phyloP scores from a whole-genome alignment of 2,113 vertebrate genomes.

The Pseudorasbora parva region DNA sequence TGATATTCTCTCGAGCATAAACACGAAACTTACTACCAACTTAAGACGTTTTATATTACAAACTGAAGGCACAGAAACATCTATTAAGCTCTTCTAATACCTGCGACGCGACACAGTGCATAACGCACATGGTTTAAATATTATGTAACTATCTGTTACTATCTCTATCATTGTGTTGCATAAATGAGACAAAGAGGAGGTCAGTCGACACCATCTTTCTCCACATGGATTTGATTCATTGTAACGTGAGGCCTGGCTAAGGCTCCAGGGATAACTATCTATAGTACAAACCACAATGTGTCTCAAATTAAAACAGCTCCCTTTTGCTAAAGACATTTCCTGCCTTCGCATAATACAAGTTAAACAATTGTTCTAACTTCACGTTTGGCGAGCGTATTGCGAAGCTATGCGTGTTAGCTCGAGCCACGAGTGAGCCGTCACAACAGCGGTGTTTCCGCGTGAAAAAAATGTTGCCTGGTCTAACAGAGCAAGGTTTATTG shows the following conservation, averaged over 20 bases:
- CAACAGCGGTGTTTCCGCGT: background rate
- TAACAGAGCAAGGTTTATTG: background rate
- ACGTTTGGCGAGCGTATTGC: background rate
- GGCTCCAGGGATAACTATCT: background rate
- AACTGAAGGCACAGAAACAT: background rate
- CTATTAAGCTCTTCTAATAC: background rate
- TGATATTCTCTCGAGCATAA: background rate
- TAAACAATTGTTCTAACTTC: background rate
- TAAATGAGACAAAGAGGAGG: constrained; percentile 46
- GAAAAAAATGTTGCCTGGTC: background rate
- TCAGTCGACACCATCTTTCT: constrained; percentile 45
- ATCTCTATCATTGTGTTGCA: constrained; percentile 32
- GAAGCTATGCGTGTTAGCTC: constrained; percentile 27
- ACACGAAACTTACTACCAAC: background rate
- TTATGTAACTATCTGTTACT: constrained; percentile 29
- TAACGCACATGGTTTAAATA: background rate
- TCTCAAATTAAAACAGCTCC: background rate
- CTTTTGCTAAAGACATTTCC: background rate
- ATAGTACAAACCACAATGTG: background rate
- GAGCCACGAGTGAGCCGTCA: background rate
- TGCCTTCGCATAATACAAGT: background rate
- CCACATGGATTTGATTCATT: constrained; percentile 44
- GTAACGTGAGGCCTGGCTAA: constrained; percentile 14
- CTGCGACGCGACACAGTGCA: background rate
- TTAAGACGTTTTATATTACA: background rate